A percentile compares a stretch with the other conserved stretches of the same genome.
phyloP scores from a whole-genome alignment of 1,140 invertebrate genomes.

The Proctacanthus coquilletti region DNA sequence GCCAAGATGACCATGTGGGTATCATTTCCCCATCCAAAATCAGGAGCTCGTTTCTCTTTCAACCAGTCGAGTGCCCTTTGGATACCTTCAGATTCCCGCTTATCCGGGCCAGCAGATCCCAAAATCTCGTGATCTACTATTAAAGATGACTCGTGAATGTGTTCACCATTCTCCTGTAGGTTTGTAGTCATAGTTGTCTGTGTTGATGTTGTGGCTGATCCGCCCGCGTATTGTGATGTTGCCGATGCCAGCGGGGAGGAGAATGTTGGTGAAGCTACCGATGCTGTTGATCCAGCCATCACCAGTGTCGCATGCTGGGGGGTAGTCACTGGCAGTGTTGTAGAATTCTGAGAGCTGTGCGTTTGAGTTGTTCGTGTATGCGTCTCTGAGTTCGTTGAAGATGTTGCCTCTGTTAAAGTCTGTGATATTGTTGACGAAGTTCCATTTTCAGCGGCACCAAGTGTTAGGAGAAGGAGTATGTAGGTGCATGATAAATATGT shows the following conservation, averaged over 20 bases:
- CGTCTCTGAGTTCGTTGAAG: too few species aligned
- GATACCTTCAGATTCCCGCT: conserved; percentile 37
- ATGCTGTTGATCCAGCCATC: too few species aligned
- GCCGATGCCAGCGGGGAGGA: not conserved
- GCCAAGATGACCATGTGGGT: conserved; percentile 56
- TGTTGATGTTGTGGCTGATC: not conserved
- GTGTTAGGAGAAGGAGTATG: too few species aligned
- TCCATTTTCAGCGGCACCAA: too few species aligned
- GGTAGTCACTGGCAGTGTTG: too few species aligned
- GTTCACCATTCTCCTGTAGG: not conserved
- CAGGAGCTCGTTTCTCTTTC: conserved; percentile 45
- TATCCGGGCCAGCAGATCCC: conserved; percentile 29
- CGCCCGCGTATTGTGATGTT: not conserved
- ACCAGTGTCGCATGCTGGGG: too few species aligned
- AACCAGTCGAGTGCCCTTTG: conserved; percentile 49
- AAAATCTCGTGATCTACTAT: conserved; percentile 9
- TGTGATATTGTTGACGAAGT: too few species aligned
- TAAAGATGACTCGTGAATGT: conserved; percentile 1
- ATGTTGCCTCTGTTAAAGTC: too few species aligned
- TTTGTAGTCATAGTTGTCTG: not conserved
- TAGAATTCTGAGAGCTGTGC: too few species aligned
- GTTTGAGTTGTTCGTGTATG: too few species aligned
- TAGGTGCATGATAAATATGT: too few species aligned
- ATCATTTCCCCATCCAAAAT: conserved; percentile 64
- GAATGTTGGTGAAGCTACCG: not conserved